These are phyloP conservation scores for Lasioglossum zephyrum DNA, from an alignment of 2,888 invertebrate genomes.

Conservation along the genomic window DNA sequence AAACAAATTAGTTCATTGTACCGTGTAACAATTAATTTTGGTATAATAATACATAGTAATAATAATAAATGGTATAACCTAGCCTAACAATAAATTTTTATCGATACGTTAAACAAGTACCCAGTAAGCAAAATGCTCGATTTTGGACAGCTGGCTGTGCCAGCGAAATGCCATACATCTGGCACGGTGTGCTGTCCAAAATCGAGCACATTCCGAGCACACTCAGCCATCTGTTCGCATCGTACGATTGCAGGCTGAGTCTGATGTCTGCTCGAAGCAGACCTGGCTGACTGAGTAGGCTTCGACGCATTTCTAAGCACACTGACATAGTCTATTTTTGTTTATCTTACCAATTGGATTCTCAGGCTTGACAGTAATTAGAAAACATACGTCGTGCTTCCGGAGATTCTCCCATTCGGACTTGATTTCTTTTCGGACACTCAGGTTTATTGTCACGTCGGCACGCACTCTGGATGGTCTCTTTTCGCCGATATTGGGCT, in stretches of 20 bases:
- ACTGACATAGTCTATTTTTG: neutral
- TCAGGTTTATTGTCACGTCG: constrained; percentile 96
- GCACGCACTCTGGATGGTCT: constrained; percentile 98
- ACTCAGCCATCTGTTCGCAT: no score
- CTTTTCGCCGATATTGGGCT: constrained; percentile 96
- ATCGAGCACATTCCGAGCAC: no score
- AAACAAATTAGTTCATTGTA: neutral
- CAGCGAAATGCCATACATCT: no score
- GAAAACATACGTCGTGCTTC: constrained; percentile 99
- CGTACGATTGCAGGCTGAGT: no score
- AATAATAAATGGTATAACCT: no score
- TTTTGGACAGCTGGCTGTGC: no score
- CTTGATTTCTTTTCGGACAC: constrained; percentile 95
- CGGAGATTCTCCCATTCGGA: constrained; percentile 98
- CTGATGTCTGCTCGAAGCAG: no score
- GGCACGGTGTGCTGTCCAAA: no score
- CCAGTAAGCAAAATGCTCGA: no score
- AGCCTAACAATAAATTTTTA: no score
- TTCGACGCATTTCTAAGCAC: neutral
- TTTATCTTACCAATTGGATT: constrained; percentile 90
- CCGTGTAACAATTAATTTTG: neutral
- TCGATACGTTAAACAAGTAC: neutral
- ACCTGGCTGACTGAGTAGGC: neutral
- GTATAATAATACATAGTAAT: no score
- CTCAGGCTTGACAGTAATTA: constrained; percentile 95